Percentiles rank a stretch among this genome's conserved stretches.
These are phyloP conservation scores for Epistrophella euchroma DNA, from an alignment of 2,888 invertebrate genomes.

Conservation along the genomic window DNA sequence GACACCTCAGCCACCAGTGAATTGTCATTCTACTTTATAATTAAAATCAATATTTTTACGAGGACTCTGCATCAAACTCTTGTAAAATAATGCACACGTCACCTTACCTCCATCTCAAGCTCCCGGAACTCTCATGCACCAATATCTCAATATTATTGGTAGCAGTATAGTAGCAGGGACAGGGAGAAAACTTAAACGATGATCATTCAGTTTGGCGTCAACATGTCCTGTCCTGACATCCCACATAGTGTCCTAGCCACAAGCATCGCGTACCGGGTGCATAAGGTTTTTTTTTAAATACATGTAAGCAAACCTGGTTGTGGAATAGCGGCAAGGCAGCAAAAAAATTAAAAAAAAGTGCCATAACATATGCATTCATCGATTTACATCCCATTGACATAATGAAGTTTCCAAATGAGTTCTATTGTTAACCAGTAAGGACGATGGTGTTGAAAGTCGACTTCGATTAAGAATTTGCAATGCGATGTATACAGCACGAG, in stretches of 20 bases:
- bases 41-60: conserved; percentile 37
- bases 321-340: conserved; percentile 11
- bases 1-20: conserved; percentile 18
- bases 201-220: conserved; percentile 75
- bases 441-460: conserved; percentile 69
- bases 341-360: conserved; percentile 49
- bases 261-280: conserved; percentile 63
- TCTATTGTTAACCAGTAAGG: conserved; percentile 70
- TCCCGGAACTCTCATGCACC: not conserved
- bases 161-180: conserved; percentile 3
- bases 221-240: conserved; percentile 75
- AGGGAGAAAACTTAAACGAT: conserved; percentile 63
- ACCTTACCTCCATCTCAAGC: conserved; percentile 33
- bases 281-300: conserved; percentile 38
- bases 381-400: conserved; percentile 72
- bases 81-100: conserved; percentile 57
- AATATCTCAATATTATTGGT: not conserved
- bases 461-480: conserved; percentile 70
- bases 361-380: conserved; percentile 73
- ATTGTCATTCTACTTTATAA: conserved; percentile 24
- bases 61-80: conserved; percentile 17
- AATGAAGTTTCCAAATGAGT: conserved; percentile 77
- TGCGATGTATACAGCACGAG: conserved; percentile 33
- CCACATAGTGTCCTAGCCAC: conserved; percentile 72
- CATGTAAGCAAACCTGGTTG: conserved; percentile 52